phyloP scores from a whole-genome alignment of 2,113 vertebrate genomes.

The Danio rerio region DNA sequence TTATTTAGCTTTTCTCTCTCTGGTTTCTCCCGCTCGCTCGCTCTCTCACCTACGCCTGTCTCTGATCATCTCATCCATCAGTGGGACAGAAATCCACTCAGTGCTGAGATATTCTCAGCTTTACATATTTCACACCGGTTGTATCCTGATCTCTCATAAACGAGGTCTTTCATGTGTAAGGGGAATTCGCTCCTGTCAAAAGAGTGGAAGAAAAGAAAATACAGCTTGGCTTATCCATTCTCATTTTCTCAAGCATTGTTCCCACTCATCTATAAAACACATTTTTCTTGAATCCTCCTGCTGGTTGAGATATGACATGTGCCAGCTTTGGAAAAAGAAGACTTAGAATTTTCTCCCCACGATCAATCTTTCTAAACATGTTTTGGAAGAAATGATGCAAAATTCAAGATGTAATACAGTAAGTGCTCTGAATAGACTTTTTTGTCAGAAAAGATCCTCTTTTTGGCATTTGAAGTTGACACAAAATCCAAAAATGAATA shows the following conservation, averaged over 20 bases:
- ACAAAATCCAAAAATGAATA: neutral
- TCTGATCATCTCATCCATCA: constrained; percentile 67
- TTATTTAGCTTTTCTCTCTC: constrained; percentile 56
- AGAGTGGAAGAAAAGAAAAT: neutral
- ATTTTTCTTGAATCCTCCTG: constrained; percentile 28
- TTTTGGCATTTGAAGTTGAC: neutral
- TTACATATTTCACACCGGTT: constrained; percentile 31
- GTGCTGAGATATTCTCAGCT: constrained; percentile 23
- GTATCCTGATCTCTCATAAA: constrained; percentile 39
- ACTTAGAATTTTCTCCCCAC: constrained; percentile 4
- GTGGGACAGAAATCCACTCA: constrained; percentile 43
- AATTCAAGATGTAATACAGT: neutral
- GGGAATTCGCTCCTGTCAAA: constrained; percentile 20
- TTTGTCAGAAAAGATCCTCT: neutral
- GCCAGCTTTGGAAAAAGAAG: constrained; percentile 41
- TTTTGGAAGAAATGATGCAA: neutral
- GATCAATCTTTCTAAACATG: neutral
- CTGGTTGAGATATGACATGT: constrained; percentile 23
- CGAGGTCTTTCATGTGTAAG: constrained; percentile 20
- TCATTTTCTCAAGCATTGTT: constrained; percentile 31
- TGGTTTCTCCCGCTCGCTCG: constrained; percentile 57
- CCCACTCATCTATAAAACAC: constrained; percentile 26
- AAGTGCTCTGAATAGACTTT: neutral
- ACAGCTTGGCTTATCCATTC: constrained; percentile 27
- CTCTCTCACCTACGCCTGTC: constrained; percentile 59